Conservation (phyloP, 1,140 invertebrate species). For the Ceratitis capitata region DNA sequence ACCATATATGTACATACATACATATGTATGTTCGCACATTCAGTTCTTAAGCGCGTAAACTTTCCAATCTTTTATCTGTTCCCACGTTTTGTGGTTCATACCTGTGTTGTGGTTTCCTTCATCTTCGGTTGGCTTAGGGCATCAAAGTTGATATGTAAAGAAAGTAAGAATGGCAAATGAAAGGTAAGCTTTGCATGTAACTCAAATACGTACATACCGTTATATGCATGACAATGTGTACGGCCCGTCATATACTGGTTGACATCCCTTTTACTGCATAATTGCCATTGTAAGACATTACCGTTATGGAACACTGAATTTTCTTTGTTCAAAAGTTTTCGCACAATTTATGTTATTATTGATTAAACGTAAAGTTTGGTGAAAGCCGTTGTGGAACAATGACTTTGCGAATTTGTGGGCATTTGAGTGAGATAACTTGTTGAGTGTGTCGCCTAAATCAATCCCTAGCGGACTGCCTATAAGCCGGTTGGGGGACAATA, state of each 20-base stretch:
- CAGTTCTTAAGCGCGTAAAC: background rate
- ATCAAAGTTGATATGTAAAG: background rate
- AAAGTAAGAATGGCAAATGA: background rate
- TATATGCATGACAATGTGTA: background rate
- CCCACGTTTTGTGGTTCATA: background rate
- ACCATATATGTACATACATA: too few species aligned
- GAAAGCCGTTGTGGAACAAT: background rate
- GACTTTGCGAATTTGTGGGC: background rate
- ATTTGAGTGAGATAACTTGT: too few species aligned
- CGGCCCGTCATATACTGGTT: background rate
- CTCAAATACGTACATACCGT: background rate
- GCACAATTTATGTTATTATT: conserved; percentile 24
- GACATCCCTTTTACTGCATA: background rate
- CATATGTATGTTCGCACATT: too few species aligned
- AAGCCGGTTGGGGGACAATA: too few species aligned
- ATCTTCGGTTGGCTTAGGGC: background rate
- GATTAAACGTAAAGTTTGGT: background rate
- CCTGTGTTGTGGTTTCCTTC: background rate
- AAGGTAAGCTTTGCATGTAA: background rate
- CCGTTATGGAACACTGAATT: conserved; percentile 8
- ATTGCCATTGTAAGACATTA: conserved; percentile 24
- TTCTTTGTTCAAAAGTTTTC: conserved; percentile 24
- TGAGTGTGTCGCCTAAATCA: too few species aligned
- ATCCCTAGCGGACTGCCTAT: too few species aligned
- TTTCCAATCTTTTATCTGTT: background rate